These are phyloP conservation scores for Brachyistius frenatus DNA, from an alignment of 2,113 vertebrate genomes.

Conservation along the genomic window DNA sequence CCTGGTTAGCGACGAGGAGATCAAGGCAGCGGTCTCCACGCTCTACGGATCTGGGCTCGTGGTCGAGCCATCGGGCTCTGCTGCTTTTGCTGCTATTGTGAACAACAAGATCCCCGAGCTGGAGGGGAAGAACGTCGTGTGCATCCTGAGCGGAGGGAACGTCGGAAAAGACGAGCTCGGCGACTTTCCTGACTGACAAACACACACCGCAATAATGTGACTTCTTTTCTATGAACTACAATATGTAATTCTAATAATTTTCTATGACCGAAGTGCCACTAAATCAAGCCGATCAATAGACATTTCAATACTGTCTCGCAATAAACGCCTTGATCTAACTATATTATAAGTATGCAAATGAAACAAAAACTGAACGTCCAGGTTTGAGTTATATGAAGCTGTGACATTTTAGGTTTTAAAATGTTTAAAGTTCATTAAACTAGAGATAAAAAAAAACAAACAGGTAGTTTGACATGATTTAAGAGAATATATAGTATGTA, in stretches of 20 bases:
- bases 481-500: not conserved
- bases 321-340: not conserved
- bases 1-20: conserved; percentile 83
- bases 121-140: conserved; percentile 75
- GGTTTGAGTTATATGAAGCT: too few species aligned
- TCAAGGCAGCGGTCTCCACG: conserved; percentile 75
- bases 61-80: conserved; percentile 83
- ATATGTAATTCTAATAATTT: not conserved
- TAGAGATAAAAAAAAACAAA: not conserved
- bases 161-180: conserved; percentile 81
- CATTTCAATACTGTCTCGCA: not conserved
- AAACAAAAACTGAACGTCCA: not conserved
- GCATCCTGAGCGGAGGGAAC: conserved; percentile 84
- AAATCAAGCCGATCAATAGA: not conserved
- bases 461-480: not conserved
- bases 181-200: conserved; percentile 72
- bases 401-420: too few species aligned
- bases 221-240: not conserved
- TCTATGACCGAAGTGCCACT: not conserved
- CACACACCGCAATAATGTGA: not conserved
- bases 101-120: conserved; percentile 78
- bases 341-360: not conserved
- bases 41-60: conserved; percentile 82
- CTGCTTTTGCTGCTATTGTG: conserved; percentile 81
- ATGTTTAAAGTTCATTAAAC: not conserved